phyloP scores from a whole-genome alignment of 2,113 vertebrate species.

The Strigops habroptila region DNA sequence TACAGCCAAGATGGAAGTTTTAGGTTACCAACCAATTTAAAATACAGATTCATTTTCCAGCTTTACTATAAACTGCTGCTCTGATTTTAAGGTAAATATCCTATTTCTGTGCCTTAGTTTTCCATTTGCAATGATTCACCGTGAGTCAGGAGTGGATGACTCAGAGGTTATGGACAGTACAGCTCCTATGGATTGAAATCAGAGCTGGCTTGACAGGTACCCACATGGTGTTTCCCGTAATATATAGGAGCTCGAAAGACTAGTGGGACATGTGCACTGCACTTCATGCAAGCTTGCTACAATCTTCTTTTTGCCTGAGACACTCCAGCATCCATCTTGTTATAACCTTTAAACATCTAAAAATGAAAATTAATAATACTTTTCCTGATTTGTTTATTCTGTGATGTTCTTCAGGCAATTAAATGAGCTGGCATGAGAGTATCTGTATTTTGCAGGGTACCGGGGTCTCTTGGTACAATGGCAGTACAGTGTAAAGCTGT shows the following conservation, averaged over 20 bases:
- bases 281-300: neutral
- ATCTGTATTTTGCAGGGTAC: neutral
- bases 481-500: neutral
- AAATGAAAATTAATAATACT: neutral
- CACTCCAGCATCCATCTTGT: neutral
- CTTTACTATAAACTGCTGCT: neutral
- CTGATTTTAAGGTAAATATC: neutral
- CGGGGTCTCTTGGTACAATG: neutral
- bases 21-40: neutral
- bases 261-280: neutral
- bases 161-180: neutral
- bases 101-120: neutral
- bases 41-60: neutral
- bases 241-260: neutral
- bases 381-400: neutral
- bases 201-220: neutral
- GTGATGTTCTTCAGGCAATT: neutral
- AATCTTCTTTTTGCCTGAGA: neutral
- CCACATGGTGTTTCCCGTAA: neutral
- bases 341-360: neutral
- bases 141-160: slow-evolving; percentile 41
- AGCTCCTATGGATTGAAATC: slow-evolving; percentile 19
- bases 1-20: neutral
- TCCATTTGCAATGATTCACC: slow-evolving; percentile 26
- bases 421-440: neutral